These are phyloP conservation scores for Novumbra hubbsi DNA, from an alignment of 2,797 vertebrate genomes.

Conservation along the genomic window DNA sequence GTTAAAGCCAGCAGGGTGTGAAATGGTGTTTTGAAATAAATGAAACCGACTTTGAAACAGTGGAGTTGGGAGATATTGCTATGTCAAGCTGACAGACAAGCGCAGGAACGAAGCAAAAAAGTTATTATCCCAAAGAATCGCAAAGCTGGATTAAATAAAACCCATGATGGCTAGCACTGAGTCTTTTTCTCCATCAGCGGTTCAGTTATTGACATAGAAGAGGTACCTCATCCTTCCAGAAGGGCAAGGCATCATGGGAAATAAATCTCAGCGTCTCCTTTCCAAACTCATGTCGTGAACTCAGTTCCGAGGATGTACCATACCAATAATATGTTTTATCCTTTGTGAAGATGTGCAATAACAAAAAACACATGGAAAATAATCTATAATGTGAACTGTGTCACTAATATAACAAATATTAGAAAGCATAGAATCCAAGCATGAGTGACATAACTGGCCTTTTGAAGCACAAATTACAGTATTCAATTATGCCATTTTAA, in stretches of 20 bases:
- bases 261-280: slow-evolving; percentile 73
- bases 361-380: not conserved
- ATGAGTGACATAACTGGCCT: too few relatives aligned
- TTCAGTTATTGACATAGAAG: slow-evolving; percentile 81
- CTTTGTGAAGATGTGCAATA: not conserved
- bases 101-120: slow-evolving; percentile 96
- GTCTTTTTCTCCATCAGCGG: slow-evolving; percentile 75
- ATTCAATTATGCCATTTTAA: slow-evolving; percentile 47
- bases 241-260: slow-evolving; percentile 82
- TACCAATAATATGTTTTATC: not conserved
- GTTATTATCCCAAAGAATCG: slow-evolving; percentile 96
- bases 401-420: not conserved
- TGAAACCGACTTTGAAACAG: slow-evolving; percentile 92
- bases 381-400: not conserved
- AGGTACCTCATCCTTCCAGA: slow-evolving; percentile 90
- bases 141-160: slow-evolving; percentile 94
- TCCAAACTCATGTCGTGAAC: not conserved
- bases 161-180: slow-evolving; percentile 83
- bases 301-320: not conserved
- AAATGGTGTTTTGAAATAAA: slow-evolving; percentile 99
- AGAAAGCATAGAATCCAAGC: too few relatives aligned
- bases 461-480: slow-evolving; percentile 37
- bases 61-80: slow-evolving; percentile 95
- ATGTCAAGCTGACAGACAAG: slow-evolving; percentile 97
- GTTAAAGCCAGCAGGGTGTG: slow-evolving; percentile 99